These are phyloP conservation scores for Dissostichus mawsoni DNA, from an alignment of 2,113 vertebrate species.

Conservation along the genomic window DNA sequence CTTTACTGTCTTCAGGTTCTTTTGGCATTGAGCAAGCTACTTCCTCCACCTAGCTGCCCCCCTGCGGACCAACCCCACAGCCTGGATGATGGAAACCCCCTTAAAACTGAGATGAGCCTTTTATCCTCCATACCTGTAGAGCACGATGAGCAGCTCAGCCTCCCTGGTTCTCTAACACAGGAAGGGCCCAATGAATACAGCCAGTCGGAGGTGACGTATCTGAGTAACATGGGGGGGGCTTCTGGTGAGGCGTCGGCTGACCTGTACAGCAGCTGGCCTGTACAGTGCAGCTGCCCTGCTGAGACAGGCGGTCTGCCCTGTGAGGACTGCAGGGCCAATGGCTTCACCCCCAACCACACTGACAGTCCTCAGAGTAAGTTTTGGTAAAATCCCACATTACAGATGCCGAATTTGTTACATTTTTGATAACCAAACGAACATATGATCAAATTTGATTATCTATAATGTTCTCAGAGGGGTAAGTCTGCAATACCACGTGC, in stretches of 20 bases:
- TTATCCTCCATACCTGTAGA: slow-evolving; percentile 69
- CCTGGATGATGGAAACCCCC: slow-evolving; percentile 48
- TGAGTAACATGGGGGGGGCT: slow-evolving; percentile 17
- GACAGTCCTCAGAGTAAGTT: slow-evolving; percentile 41
- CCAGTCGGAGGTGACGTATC: slow-evolving; percentile 82
- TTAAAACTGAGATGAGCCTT: slow-evolving; percentile 20
- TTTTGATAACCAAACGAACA: not conserved
- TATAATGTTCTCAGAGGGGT: not conserved
- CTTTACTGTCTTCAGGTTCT: slow-evolving; percentile 65
- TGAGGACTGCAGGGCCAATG: slow-evolving; percentile 68
- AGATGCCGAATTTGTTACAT: not conserved
- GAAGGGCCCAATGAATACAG: slow-evolving; percentile 70
- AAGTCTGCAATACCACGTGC: not conserved
- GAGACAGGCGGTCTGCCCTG: slow-evolving; percentile 44
- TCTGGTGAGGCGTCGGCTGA: not conserved
- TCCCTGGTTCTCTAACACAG: not conserved
- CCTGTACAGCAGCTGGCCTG: slow-evolving; percentile 65
- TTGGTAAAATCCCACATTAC: not conserved
- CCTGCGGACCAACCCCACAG: slow-evolving; percentile 73
- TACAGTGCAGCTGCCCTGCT: slow-evolving; percentile 68
- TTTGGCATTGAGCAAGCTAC: slow-evolving; percentile 64
- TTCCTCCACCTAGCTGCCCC: slow-evolving; percentile 54
- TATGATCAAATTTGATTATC: not conserved
- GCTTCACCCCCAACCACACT: slow-evolving; percentile 23
- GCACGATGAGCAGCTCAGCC: slow-evolving; percentile 75